Base-by-base conservation (phyloP, 1,140 invertebrate genomes). In the Drosophila burlai region DNA sequence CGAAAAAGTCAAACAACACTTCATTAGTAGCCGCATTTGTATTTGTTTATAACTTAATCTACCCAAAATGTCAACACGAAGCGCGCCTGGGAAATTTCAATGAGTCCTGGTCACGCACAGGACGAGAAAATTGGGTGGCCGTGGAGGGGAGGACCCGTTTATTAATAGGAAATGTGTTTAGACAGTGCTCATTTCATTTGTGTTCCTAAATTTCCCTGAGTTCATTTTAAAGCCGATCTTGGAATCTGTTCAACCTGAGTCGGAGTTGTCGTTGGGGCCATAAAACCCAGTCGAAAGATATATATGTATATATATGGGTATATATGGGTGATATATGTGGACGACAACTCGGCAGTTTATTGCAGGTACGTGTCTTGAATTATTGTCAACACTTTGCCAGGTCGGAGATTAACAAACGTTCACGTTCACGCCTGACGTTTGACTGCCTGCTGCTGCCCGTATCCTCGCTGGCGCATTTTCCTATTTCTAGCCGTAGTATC, bases 41-140 rank as follows among this genome's bases (percentile, higher is more conserved):
- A 89, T 89, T 89, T 90, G 81, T 84, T 90, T 89, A 89, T 89
- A 89, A 89, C 81, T 90, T 89, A 89, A 89, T 89, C 84, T 79
- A 90, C 46, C 72, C 77, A 13, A 67, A 85, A 85, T 85, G 82
- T 86, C 83, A 85, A 81, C 83, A 79, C 65, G 52, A 57, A 81
- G 54, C 49, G 64, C 68, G 57, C 50, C 67, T 60, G 59, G 38
- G 47, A 81, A 81, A 66, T 84, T 85, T 81, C 67, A 82, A 89
- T 78, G 77, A 78, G 77, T 54, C 29, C 62, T 62, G 50, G 69
- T 79, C 84, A 89, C 84, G 84, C 84, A 87, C 84, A 83, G 64
- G 50, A 52, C n/a, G 29, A 58, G 77, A 55, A 40, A 43, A 60
- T 40, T 42, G 3, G 52, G 13, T 9, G 36, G 26, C 4, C 13